Conservation (phyloP, 2,797 vertebrate species). For the Numenius phaeopus region DNA sequence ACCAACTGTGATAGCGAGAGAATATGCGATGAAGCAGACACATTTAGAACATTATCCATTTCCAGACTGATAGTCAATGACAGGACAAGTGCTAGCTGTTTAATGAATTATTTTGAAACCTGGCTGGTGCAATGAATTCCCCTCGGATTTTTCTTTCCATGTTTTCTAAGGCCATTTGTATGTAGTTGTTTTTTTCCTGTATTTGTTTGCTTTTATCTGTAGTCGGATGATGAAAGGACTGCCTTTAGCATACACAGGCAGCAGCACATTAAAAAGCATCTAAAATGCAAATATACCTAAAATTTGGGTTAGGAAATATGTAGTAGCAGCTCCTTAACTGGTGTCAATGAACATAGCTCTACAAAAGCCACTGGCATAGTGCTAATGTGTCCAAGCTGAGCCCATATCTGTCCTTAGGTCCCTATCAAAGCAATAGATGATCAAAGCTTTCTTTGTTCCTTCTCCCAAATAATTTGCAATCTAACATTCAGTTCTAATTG, state of each 20-base stretch:
- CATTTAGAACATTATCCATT: conserved; percentile 63
- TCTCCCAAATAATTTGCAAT: conserved; percentile 38
- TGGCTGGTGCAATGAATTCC: neutral
- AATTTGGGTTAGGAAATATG: neutral
- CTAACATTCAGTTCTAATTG: conserved; percentile 31
- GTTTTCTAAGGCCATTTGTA: conserved; percentile 32
- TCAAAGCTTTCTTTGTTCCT: conserved; percentile 61
- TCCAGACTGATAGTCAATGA: conserved; percentile 41
- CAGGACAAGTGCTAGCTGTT: conserved; percentile 52
- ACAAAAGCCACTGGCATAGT: neutral
- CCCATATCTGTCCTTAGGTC: neutral
- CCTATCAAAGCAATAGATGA: conserved; percentile 42
- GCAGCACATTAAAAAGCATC: neutral
- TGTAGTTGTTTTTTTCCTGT: neutral
- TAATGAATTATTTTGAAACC: conserved; percentile 66
- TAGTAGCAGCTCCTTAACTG: neutral
- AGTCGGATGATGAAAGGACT: conserved; percentile 9
- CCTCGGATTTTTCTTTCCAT: neutral
- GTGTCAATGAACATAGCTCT: neutral
- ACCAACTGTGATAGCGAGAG: conserved; percentile 4
- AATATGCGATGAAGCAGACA: conserved; percentile 41
- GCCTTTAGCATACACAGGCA: conserved; percentile 1
- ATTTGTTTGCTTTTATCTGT: conserved; percentile 47
- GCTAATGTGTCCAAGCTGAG: neutral
- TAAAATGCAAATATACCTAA: conserved; percentile 30